Evolutionary conservation across 37 sponge, comb jelly and placozoan genomes (phyloP).

Genomic region (Haliclona indistincta): DNA sequence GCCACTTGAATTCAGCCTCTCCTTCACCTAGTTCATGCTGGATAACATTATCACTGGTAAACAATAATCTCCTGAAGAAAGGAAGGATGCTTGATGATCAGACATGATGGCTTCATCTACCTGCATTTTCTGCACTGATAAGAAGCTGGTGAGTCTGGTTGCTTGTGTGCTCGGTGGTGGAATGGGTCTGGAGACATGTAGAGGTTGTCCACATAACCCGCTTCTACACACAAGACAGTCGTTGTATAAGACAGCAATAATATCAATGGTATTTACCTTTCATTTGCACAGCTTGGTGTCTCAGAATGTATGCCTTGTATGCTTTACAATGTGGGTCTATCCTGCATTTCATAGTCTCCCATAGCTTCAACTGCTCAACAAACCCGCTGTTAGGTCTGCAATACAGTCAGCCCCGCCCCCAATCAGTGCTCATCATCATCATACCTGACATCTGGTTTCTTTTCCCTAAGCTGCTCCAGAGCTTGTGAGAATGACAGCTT

Average conservation of each 20-base stretch:
- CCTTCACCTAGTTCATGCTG: slow-evolving; percentile 69
- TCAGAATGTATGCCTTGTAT: slow-evolving; percentile 55
- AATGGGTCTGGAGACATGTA: slow-evolving; percentile 52
- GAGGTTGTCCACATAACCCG: slow-evolving; percentile 29
- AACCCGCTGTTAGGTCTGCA: slow-evolving; percentile 80
- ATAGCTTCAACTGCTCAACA: slow-evolving; percentile 73
- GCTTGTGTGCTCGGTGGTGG: no score
- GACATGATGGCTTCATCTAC: slow-evolving; percentile 11
- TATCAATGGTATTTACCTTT: slow-evolving; percentile 7
- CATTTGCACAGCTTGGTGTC: slow-evolving; percentile 34
- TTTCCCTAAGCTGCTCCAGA: slow-evolving; percentile 10
- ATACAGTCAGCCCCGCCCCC: not conserved
- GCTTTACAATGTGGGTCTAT: slow-evolving; percentile 34
- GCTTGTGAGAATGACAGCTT: slow-evolving; percentile 27
- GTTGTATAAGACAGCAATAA: not conserved
- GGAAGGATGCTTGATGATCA: not conserved
- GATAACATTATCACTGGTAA: slow-evolving; percentile 59
- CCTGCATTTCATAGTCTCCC: slow-evolving; percentile 67
- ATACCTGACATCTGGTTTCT: slow-evolving; percentile 69
- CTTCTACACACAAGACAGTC: not conserved
- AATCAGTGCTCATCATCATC: not conserved
- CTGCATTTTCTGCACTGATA: slow-evolving; percentile 80
- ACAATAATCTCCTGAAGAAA: slow-evolving; percentile 54
- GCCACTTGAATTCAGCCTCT: slow-evolving; percentile 68
- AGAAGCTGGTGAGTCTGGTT: slow-evolving; percentile 10